Evolutionary conservation across 2,888 invertebrate genomes (phyloP), one percentile per base, ranked within the genome.

Genomic region (Lathronympha strigana): DNA sequence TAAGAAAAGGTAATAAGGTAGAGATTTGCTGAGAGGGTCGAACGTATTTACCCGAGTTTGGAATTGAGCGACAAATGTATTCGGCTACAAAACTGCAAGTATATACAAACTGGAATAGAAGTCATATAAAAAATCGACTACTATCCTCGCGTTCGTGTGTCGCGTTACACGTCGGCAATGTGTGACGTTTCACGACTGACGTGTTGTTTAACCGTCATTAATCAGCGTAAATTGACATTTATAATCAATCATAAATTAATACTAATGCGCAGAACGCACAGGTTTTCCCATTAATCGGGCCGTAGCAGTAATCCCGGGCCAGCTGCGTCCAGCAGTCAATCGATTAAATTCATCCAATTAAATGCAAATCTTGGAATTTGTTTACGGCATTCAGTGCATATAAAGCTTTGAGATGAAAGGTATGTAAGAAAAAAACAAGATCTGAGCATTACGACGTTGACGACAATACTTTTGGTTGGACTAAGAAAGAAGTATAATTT

Each of bases 201-300:
- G 28, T 53, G 36, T 25, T 36, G 23, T 64, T 45, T 45, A 45
- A 36, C 47, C 15, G 21, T 31, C 64, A 64, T 64, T 64, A 53
- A 64, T 64, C 64, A 60, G 45, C 60, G 51, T 53, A 47, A 64
- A 60, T 60, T 64, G 64, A 64, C 60, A 64, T 60, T 64, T 60
- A 64, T 60, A 64, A 64, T 64, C 64, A 64, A 64, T 64, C 64
- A 64, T 64, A 51, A 64, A 64, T 53, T 64, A 64, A 64, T 64
- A 64, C 58, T 64, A 64, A 64, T 64, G 43, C 21, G 64, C 64
- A 60, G 60, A 45, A n/a, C n/a, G 60, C 64, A 60, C 60, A 60
- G 64, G 60, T 60, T 64, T 53, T 64, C 60, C 53, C 64, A 60
- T 64, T 64, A 64, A 60, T 60, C 60, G 64, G 62, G 53, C 19